Conservation (phyloP, 2,888 invertebrate species). For the Tenthredo amoena region DNA sequence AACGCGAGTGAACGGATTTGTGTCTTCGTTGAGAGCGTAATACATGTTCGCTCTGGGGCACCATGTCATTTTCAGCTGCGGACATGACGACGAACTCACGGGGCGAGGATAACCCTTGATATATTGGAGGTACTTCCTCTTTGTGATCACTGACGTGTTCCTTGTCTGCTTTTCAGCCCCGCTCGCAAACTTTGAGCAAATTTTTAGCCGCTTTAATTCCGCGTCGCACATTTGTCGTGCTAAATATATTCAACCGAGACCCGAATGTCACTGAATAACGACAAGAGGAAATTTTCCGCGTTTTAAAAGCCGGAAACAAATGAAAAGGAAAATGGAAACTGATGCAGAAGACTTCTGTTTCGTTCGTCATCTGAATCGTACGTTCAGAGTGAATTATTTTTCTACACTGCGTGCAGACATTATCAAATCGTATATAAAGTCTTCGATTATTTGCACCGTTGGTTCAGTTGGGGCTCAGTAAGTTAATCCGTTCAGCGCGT, state of each 20-base stretch:
- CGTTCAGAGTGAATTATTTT: not conserved
- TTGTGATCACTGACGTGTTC: constrained; percentile 66
- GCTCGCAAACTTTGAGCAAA: not conserved
- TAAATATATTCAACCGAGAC: not conserved
- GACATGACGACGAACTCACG: constrained; percentile 53
- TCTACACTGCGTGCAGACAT: not conserved
- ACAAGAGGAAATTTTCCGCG: not conserved
- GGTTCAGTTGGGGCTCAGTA: not conserved
- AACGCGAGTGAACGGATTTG: constrained; percentile 75
- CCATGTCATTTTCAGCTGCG: constrained; percentile 58
- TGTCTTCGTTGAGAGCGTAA: constrained; percentile 77
- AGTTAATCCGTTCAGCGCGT: not conserved
- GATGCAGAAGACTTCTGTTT: not conserved
- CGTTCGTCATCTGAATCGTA: not conserved
- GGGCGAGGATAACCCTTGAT: constrained; percentile 62
- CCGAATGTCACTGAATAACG: not conserved
- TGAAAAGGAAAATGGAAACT: not conserved
- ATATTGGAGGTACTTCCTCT: constrained; percentile 66
- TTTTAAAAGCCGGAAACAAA: not conserved
- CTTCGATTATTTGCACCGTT: not conserved
- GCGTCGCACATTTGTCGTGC: constrained; percentile 14
- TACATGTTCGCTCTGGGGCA: constrained; percentile 77
- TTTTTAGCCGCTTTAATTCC: constrained; percentile 15
- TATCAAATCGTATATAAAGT: not conserved
- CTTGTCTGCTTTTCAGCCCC: not conserved